Percentiles rank a stretch among this genome's conserved stretches.
These are phyloP conservation scores for Ochlodes sylvanus DNA, from an alignment of 2,888 invertebrate species.

Conservation along the genomic window DNA sequence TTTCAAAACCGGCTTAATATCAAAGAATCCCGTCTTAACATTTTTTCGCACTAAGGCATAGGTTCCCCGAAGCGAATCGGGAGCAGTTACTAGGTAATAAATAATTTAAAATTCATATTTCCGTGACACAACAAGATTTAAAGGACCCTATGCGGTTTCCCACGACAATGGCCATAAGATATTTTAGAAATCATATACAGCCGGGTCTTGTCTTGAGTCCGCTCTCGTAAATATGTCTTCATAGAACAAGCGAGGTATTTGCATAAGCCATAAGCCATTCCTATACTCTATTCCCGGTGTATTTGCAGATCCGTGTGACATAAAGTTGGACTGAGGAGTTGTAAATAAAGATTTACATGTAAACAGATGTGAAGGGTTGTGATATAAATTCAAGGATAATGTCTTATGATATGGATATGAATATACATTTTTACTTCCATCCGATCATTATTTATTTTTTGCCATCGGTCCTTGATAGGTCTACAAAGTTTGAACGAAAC, in stretches of 20 bases:
- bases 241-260: slow-evolving; percentile 30
- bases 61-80: too few relatives aligned
- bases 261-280: slow-evolving; percentile 30
- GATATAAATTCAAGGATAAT: slow-evolving; percentile 6
- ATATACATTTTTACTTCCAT: too few relatives aligned
- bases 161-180: slow-evolving; percentile 6
- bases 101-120: not conserved
- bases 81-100: not conserved
- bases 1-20: too few relatives aligned
- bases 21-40: too few relatives aligned
- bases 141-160: slow-evolving; percentile 7
- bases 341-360: slow-evolving; percentile 17
- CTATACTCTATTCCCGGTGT: slow-evolving; percentile 34
- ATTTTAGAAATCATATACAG: slow-evolving; percentile 25
- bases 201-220: slow-evolving; percentile 22
- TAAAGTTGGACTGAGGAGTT: slow-evolving; percentile 26
- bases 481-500: too few relatives aligned
- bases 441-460: too few relatives aligned
- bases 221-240: slow-evolving; percentile 32
- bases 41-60: too few relatives aligned
- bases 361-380: not conserved
- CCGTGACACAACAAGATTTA: not conserved
- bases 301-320: slow-evolving; percentile 25
- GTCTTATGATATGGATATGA: too few relatives aligned
- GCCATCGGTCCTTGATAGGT: too few relatives aligned